Evolutionary conservation across 2,113 vertebrate species (phyloP), one percentile per base, ranked within the genome.

Genomic region (Tympanuchus pallidicinctus): DNA sequence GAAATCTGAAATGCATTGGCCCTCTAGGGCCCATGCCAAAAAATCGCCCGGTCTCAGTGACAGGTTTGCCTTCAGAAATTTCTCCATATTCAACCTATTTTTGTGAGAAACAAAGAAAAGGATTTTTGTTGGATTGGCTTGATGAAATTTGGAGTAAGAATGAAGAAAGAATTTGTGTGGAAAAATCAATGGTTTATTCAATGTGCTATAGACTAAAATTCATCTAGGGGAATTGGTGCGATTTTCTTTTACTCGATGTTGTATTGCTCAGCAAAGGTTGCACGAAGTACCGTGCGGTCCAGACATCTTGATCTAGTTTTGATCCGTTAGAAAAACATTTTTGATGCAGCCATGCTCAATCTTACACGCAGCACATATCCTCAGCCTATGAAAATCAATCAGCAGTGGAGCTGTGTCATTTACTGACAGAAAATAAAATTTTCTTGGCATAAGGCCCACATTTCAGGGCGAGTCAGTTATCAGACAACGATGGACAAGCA

Each of bases 381-480:
- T 83, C 52, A 61, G 65, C 82, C 93, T 83, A 27, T 75, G 91
- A 61, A 93, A 94, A 97, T 96, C 89, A 86, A 70, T 94, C 79
- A 74, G 61, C 61, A 42, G 42, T n/a, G 30, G 76, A 91, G 73
- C 70, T 65, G 42, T 88, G 91, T 94, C 85, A 82, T 92, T 94
- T 86, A 57, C 82, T 92, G 93, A 84, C 76, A 93, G 88, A 69
- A 97, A 94, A 90, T 40, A 69, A 30, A 52, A 45, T 83, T 90
- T 86, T 95, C 89, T 86, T 96, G 91, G 88, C 79, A 69, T 40
- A 36, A 86, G 65, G 88, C 40, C 73, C 61, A 50, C 80, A 65
- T 17, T 59, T 89, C 70, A 72, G 89, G 80, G 48, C 80, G 80
- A 90, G 82, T 88, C 65, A 84, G 85, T 78, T 78, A 78, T 88